Percentiles rank a stretch among this genome's conserved stretches.
These are phyloP conservation scores for Amphipoea oculea DNA, from an alignment of 2,888 invertebrate species.

Conservation along the genomic window DNA sequence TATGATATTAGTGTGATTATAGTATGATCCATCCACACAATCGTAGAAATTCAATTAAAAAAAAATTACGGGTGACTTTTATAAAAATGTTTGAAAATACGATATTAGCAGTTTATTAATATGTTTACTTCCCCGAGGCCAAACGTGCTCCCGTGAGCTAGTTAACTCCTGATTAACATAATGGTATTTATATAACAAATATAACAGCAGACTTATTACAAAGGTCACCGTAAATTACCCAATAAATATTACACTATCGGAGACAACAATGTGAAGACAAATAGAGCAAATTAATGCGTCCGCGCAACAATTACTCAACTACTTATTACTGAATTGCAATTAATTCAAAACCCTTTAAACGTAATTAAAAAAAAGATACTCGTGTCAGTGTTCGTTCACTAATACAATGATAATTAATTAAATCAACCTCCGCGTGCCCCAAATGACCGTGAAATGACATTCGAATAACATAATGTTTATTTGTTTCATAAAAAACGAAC, in stretches of 20 bases:
- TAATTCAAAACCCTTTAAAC: conserved; percentile 46
- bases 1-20: no score
- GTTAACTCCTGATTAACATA: conserved; percentile 44
- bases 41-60: background rate
- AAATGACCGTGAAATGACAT: conserved; percentile 85
- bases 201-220: conserved; percentile 36
- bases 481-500: conserved; percentile 55
- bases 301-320: conserved; percentile 48
- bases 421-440: conserved; percentile 66
- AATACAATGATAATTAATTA: conserved; percentile 65
- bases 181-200: conserved; percentile 52
- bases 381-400: conserved; percentile 33
- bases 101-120: conserved; percentile 11
- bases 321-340: conserved; percentile 39
- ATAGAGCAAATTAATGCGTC: conserved; percentile 40
- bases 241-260: conserved; percentile 43
- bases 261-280: conserved; percentile 58
- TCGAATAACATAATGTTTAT: conserved; percentile 66
- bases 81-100: background rate
- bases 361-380: conserved; percentile 50
- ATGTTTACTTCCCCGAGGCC: conserved; percentile 28
- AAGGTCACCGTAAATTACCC: conserved; percentile 43
- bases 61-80: background rate
- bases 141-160: conserved; percentile 33
- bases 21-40: no score